Base-by-base conservation (phyloP, 2,113 vertebrate species). In the Hippocampus abdominalis region DNA sequence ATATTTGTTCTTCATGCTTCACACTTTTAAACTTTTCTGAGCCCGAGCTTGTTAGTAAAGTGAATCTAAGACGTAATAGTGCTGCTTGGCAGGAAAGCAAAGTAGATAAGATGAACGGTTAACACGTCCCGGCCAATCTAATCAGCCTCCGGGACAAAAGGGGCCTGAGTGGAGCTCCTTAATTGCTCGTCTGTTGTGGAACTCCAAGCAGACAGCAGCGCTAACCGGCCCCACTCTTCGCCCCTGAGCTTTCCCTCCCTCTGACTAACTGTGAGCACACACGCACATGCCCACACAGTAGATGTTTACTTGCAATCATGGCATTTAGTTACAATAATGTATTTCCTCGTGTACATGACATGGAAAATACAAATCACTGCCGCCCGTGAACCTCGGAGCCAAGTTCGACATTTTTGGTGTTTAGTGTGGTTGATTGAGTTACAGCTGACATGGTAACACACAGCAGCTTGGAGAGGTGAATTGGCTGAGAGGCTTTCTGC, bases 101-200 rank as follows among this genome's bases (percentile, higher is more conserved):
- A 61, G 16, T 2, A 40, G 60, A 63, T 40, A 40, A 63, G 20
- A 39, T n/a, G 36, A 25, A 21, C 8, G 18, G 88, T 91, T 89
- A 85, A 64, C 83, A 90, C 82, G 69, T 89, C 90, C 89, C 81
- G 88, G 89, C 8, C 79, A 87, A 90, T 90, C 89, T 92, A 92
- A 93, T 91, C 92, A 87, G 87, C 70, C 56, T 86, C 83, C 83
- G 81, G 79, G 79, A 80, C 87, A 25, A 72, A 84, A 89, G 82
- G 72, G 81, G 85, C 77, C 72, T 83, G 66, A 72, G 75, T 86
- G 72, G 71, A 90, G 74, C 71, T 78, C 71, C 74, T 78, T 90
- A 89, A 91, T 88, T 87, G 73, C 77, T 86, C 71, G 78, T 90
- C 88, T 86, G 84, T 89, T 86, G 76, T 81, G 77, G 86, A 82